Evolutionary conservation across 2,888 invertebrate species (phyloP).

Genomic region (Heliconius aoede): DNA sequence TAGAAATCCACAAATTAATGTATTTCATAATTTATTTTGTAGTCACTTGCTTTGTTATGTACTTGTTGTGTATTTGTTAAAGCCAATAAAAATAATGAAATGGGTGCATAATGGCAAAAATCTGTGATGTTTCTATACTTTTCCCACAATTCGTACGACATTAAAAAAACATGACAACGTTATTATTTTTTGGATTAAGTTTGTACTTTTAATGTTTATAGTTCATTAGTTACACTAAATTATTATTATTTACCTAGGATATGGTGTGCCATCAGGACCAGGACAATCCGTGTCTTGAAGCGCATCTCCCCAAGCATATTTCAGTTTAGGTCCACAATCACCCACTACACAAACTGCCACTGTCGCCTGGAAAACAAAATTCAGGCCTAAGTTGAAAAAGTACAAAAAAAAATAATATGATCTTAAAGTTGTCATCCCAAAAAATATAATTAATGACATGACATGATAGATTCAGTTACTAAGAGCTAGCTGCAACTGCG

Average conservation of each 20-base stretch:
- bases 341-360: conserved; percentile 64
- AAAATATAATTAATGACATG: neutral
- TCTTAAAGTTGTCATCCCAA: neutral
- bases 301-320: conserved; percentile 95
- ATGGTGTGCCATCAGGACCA: conserved; percentile 92
- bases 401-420: neutral
- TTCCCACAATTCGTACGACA: neutral
- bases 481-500: too few relatives aligned
- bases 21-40: neutral
- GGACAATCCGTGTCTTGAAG: conserved; percentile 91
- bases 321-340: conserved; percentile 86
- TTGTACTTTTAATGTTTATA: neutral
- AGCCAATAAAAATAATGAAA: neutral
- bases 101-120: neutral
- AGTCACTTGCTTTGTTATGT: neutral
- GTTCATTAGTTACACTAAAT: neutral
- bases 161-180: too few relatives aligned
- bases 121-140: neutral
- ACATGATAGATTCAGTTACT: neutral
- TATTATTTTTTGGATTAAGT: neutral
- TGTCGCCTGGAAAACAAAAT: conserved; percentile 62
- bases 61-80: neutral
- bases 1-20: neutral
- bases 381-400: neutral
- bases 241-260: conserved; percentile 77